phyloP scores from a whole-genome alignment of 2,113 vertebrate species.

The Petromus typicus region DNA sequence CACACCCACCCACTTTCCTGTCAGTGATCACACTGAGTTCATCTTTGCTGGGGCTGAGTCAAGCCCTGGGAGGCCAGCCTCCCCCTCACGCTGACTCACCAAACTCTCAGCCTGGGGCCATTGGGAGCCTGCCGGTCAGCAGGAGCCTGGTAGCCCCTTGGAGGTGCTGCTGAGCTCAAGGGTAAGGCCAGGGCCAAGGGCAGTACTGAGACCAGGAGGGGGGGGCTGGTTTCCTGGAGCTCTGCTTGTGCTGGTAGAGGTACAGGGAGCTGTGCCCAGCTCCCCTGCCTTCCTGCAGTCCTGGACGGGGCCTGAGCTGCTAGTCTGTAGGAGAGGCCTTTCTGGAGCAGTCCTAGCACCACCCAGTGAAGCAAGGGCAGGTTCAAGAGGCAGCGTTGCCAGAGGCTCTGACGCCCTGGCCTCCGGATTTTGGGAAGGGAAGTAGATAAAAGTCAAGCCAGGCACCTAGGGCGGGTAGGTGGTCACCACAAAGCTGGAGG shows the following conservation, averaged over 20 bases:
- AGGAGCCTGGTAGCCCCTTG: no score
- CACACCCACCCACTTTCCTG: neutral
- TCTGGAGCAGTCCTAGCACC: neutral
- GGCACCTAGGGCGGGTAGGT: neutral
- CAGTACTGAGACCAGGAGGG: neutral
- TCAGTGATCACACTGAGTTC: neutral
- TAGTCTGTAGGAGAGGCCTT: neutral
- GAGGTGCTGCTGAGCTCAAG: no score
- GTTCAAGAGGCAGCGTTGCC: neutral
- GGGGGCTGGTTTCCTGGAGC: no score
- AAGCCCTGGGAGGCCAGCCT: neutral
- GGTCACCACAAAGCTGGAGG: neutral
- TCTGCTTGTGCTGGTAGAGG: neutral
- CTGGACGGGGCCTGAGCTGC: neutral
- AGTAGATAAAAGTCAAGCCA: neutral
- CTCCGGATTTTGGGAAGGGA: neutral
- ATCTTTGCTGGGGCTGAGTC: neutral
- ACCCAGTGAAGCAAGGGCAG: neutral
- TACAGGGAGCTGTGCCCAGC: neutral
- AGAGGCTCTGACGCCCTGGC: neutral
- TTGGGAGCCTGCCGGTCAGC: neutral
- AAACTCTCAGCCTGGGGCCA: neutral
- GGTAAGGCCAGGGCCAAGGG: no score
- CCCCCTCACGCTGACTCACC: neutral
- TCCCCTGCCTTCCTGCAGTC: no score